A percentile compares a stretch with the other conserved stretches of the same genome.
Evolutionary conservation across 2,113 vertebrate species (phyloP).

Genomic region (Trichechus manatus): DNA sequence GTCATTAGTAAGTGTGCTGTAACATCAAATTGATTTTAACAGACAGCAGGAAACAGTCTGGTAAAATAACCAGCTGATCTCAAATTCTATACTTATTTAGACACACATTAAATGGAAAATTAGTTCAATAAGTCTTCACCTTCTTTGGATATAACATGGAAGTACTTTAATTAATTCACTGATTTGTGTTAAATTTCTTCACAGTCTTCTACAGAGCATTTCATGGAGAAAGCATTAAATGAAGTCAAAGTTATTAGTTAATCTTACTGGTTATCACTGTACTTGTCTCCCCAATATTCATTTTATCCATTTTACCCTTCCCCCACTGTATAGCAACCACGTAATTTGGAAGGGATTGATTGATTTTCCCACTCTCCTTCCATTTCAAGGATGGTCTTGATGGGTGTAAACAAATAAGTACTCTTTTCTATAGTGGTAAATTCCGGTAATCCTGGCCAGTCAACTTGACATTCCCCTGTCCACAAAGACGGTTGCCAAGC

Average conservation of each 20-base stretch:
- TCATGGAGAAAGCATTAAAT: constrained; percentile 65
- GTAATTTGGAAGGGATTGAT: constrained; percentile 46
- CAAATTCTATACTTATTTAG: constrained; percentile 75
- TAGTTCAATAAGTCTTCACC: constrained; percentile 72
- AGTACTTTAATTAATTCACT: constrained; percentile 80
- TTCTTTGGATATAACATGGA: constrained; percentile 67
- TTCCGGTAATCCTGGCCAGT: constrained; percentile 34
- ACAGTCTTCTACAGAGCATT: constrained; percentile 52
- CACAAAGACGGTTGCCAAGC: background rate
- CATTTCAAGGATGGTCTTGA: constrained; percentile 3
- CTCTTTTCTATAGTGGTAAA: constrained; percentile 32
- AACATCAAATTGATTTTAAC: constrained; percentile 79
- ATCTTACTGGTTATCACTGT: constrained; percentile 58
- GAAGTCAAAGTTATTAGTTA: constrained; percentile 75
- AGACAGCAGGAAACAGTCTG: constrained; percentile 68
- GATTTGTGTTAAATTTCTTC: constrained; percentile 75
- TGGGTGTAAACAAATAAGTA: constrained; percentile 12
- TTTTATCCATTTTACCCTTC: constrained; percentile 28
- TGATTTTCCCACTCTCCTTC: background rate
- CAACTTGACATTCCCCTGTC: background rate
- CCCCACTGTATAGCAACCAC: background rate
- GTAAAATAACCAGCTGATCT: constrained; percentile 50
- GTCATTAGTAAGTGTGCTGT: constrained; percentile 61
- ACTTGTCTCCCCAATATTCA: constrained; percentile 45
- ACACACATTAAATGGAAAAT: constrained; percentile 73